Evolutionary conservation across 2,888 invertebrate species (phyloP), one percentile per base, ranked within the genome.

Genomic region (Dryobotodes eremita): DNA sequence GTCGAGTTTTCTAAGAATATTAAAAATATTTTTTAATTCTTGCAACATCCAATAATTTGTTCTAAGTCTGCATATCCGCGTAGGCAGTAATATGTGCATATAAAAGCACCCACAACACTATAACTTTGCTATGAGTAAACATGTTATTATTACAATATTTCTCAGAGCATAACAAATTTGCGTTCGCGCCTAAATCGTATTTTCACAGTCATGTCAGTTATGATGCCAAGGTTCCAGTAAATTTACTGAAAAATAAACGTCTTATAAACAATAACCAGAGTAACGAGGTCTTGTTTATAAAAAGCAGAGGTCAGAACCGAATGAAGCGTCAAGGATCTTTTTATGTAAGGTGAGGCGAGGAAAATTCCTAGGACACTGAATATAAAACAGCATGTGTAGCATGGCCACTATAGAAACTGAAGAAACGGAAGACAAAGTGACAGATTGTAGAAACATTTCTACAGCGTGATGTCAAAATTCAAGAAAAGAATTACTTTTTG

Each of bases 261-360:
- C 42, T 66, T 31, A 73, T 84, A 83, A 83, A 83, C 83, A 83
- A 68, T 80, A 70, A 76, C 80, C 75, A 76, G 46, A 13, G 53
- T 82, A 74, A 75, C 72, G 61, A 84, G 75, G 72, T 48, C 65
- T 82, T 84, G 83, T 84, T 70, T 83, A 83, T 84, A 80, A 83
- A 77, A 75, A 80, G 61, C 23, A n/a, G 84, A 83, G 79, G 83
- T 53, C 61, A 73, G 59, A 75, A 71, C 66, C 71, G 74, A 83
- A 71, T 75, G 65, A 42, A 46, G 17, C 71, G 57, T 75, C 84
- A 84, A 80, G 83, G 59, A 79, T 74, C 57, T 72, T 71, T 71
- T 55, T 8, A 20, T 66, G 15, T 23, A 61, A 50, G 20, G 20
- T 2, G 10, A 53, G 65, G 50, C 71, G 62, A 65, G 72, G 65